Conservation (phyloP, 1,140 invertebrate species). For the Polypedilum vanderplanki region DNA sequence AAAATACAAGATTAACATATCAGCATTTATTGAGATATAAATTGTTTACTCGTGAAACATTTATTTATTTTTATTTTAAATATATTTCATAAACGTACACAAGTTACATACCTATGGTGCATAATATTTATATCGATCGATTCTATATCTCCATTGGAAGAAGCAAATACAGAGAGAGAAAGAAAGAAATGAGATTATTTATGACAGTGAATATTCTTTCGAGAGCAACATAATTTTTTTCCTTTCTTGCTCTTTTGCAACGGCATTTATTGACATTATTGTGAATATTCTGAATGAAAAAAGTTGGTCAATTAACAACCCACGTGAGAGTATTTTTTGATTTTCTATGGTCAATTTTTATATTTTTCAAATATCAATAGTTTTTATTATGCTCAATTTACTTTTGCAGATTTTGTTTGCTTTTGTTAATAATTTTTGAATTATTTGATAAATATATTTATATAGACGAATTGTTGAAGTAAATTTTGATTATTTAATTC, state of each 20-base stretch:
- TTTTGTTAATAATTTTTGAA: too few relatives aligned
- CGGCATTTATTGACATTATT: conserved; percentile 9
- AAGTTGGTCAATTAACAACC: conserved; percentile 8
- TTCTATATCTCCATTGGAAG: not conserved
- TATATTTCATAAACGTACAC: not conserved
- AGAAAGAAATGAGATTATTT: conserved; percentile 1
- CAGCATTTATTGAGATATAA: conserved; percentile 14
- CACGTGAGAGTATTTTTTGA: not conserved
- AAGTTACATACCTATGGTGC: not conserved
- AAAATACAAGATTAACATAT: conserved; percentile 18
- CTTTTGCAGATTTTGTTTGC: too few relatives aligned
- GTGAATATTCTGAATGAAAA: conserved; percentile 6
- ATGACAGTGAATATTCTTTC: conserved; percentile 4
- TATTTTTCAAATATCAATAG: too few relatives aligned
- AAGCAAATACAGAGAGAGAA: not conserved
- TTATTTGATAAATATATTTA: too few relatives aligned
- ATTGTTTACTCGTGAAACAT: conserved; percentile 26
- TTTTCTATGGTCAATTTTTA: too few relatives aligned
- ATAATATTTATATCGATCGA: not conserved
- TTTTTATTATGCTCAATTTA: too few relatives aligned
- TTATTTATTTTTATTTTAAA: conserved; percentile 4
- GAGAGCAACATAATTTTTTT: conserved; percentile 1
- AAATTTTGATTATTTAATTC: too few relatives aligned
- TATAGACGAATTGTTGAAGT: too few relatives aligned
- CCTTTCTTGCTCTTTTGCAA: not conserved